Evolutionary conservation across 2,797 vertebrate species (phyloP).

Genomic region (Mormyrus proboscirostris): DNA sequence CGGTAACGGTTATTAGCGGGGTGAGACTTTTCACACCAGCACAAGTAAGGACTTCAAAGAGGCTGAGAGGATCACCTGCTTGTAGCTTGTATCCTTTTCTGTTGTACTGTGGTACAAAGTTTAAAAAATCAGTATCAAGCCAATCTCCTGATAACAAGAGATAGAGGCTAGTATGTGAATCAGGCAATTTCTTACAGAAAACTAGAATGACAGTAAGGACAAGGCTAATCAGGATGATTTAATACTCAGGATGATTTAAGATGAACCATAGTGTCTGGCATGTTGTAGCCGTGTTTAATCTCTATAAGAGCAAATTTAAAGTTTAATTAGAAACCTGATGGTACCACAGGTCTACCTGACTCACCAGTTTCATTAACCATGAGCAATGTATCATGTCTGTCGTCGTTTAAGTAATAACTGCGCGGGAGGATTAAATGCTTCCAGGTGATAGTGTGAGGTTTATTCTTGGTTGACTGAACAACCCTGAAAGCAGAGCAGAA

Average conservation of each 20-base stretch:
- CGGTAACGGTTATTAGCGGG: neutral
- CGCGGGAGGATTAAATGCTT: neutral
- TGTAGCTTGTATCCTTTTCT: neutral
- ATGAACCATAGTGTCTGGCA: neutral
- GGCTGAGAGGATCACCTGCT: neutral
- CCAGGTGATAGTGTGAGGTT: neutral
- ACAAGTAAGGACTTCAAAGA: slow-evolving; percentile 1
- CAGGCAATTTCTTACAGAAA: neutral
- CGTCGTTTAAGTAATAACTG: neutral
- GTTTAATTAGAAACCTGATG: neutral
- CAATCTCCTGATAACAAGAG: neutral
- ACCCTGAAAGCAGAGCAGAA: neutral
- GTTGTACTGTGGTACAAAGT: neutral
- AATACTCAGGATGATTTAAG: neutral
- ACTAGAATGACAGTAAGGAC: neutral
- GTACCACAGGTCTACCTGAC: neutral
- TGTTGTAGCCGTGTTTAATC: neutral
- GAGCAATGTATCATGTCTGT: neutral
- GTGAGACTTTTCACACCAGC: neutral
- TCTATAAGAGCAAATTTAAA: neutral
- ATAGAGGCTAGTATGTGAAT: neutral
- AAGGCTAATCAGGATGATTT: neutral
- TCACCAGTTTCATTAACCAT: neutral
- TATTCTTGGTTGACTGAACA: neutral
- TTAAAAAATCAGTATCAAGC: neutral